Conservation (phyloP, 2,888 invertebrate genomes). For the Lissonota sp. region DNA sequence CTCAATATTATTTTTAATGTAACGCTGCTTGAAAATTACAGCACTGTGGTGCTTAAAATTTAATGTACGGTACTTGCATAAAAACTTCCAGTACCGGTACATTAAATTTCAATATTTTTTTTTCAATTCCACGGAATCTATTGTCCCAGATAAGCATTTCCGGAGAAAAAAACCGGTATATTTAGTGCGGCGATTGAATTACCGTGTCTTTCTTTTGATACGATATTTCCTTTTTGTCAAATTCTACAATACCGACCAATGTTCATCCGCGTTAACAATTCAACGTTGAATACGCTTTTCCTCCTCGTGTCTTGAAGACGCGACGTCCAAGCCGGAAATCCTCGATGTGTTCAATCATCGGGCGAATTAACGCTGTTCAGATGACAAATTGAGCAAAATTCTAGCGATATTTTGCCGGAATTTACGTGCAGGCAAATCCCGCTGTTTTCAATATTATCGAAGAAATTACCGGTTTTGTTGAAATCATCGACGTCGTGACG, state of each 20-base stretch:
- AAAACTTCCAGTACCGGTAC: too few relatives aligned
- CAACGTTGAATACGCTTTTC: neutral
- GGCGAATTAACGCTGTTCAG: slow-evolving; percentile 80
- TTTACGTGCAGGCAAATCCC: slow-evolving; percentile 87
- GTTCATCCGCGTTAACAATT: neutral
- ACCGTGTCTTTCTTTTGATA: neutral
- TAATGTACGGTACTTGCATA: too few relatives aligned
- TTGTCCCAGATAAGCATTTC: neutral
- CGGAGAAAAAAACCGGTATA: neutral
- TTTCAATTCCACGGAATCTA: too few relatives aligned
- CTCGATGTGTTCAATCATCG: slow-evolving; percentile 17
- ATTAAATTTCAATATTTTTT: too few relatives aligned
- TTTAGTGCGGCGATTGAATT: neutral
- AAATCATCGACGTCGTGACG: slow-evolving; percentile 8
- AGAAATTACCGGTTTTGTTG: slow-evolving; percentile 59
- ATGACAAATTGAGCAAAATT: slow-evolving; percentile 86
- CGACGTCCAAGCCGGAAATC: slow-evolving; percentile 24
- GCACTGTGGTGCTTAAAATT: too few relatives aligned
- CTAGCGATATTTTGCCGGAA: slow-evolving; percentile 85
- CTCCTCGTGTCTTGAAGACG: neutral
- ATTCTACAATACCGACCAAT: slow-evolving; percentile 60
- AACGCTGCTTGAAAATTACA: too few relatives aligned
- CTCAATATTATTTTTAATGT: too few relatives aligned
- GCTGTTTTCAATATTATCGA: slow-evolving; percentile 79
- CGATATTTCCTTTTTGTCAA: neutral